These are phyloP conservation scores for Amblyopsis rosae DNA, from an alignment of 2,113 vertebrate species.

Conservation along the genomic window DNA sequence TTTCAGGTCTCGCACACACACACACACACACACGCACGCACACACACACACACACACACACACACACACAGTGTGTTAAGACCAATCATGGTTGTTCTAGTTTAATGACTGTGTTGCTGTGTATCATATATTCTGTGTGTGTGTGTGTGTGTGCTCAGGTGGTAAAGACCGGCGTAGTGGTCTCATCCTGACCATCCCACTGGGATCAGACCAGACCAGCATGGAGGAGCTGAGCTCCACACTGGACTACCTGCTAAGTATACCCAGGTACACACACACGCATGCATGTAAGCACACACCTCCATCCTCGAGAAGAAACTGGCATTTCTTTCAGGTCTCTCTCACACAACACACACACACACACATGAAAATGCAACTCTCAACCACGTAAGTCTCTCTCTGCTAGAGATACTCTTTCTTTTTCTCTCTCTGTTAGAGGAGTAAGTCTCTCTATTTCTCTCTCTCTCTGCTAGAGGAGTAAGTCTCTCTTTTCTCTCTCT, in stretches of 20 bases:
- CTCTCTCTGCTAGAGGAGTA: too few species aligned
- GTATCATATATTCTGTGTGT: neutral
- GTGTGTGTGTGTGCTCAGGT: constrained; percentile 69
- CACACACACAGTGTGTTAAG: neutral
- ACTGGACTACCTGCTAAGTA: constrained; percentile 94
- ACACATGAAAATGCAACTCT: neutral
- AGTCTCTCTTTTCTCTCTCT: too few species aligned
- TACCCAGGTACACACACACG: constrained; percentile 84
- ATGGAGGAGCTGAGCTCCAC: constrained; percentile 97
- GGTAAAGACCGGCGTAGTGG: constrained; percentile 97
- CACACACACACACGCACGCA: neutral
- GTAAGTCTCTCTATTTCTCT: too few species aligned
- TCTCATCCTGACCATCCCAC: constrained; percentile 96
- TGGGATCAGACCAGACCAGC: constrained; percentile 96
- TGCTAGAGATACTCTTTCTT: too few species aligned
- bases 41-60: constrained; percentile 3
- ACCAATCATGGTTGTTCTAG: neutral
- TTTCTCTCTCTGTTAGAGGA: too few species aligned
- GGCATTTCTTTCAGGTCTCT: constrained; percentile 93
- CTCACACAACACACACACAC: constrained; percentile 3
- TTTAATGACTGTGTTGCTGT: neutral
- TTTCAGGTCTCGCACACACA: constrained; percentile 82
- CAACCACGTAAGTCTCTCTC: too few species aligned
- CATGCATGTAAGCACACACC: neutral
- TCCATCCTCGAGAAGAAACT: constrained; percentile 93